phyloP scores from a whole-genome alignment of 2,113 vertebrate genomes.

The Archilochus colubris region DNA sequence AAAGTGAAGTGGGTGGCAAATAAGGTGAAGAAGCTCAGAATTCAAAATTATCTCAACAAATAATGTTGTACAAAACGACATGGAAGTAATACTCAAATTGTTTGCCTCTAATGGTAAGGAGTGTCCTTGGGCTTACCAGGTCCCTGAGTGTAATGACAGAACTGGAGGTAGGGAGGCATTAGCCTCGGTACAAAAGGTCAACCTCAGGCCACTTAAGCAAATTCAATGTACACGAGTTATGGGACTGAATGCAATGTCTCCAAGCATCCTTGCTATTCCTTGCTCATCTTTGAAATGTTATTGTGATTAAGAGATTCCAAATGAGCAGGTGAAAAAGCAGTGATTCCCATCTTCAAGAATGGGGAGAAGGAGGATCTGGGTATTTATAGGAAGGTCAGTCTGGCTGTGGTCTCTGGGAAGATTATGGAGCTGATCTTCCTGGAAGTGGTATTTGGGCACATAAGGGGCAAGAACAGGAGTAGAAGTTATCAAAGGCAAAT shows the following conservation, averaged over 20 bases:
- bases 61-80: background rate
- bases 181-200: background rate
- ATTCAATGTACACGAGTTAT: background rate
- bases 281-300: background rate
- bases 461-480: accelerated
- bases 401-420: background rate
- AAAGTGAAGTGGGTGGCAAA: background rate
- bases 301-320: background rate
- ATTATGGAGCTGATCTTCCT: background rate
- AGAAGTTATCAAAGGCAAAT: background rate
- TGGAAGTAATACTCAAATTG: background rate
- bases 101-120: background rate
- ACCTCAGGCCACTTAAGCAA: background rate
- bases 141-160: background rate
- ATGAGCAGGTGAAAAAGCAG: background rate
- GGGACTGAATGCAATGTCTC: background rate
- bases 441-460: background rate
- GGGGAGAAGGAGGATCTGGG: accelerated
- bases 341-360: background rate
- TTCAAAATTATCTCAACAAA: background rate
- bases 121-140: background rate
- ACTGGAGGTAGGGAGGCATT: background rate
- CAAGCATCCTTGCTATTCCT: background rate
- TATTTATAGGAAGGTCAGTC: background rate
- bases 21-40: background rate